Evolutionary conservation across 2,113 vertebrate species (phyloP).

Genomic region (Syrmaticus mikado): DNA sequence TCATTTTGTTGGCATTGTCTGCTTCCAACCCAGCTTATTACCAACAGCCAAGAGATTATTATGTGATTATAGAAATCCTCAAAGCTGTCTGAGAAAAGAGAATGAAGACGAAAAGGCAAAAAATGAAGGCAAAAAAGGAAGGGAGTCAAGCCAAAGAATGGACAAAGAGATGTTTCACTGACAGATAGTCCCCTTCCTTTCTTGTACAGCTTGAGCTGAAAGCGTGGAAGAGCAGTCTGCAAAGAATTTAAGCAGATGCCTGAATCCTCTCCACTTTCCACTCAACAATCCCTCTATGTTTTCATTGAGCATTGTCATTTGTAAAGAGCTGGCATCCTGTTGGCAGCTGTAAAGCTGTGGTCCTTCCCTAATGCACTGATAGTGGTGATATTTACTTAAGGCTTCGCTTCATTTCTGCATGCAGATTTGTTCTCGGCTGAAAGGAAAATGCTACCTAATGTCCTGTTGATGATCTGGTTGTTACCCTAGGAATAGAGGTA

Average conservation of each 20-base stretch:
- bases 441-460: neutral
- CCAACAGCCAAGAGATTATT: neutral
- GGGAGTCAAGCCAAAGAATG: neutral
- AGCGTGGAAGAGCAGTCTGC: neutral
- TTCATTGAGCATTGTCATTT: neutral
- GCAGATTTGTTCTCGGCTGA: neutral
- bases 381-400: neutral
- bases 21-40: neutral
- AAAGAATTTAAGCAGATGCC: neutral
- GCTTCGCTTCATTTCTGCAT: neutral
- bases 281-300: neutral
- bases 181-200: neutral
- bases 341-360: neutral
- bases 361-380: neutral
- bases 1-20: rapidly evolving
- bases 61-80: neutral
- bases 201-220: neutral
- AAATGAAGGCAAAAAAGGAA: neutral
- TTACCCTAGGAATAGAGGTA: neutral
- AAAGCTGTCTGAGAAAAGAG: neutral
- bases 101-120: neutral
- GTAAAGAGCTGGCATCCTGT: rapidly evolving
- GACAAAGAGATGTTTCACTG: neutral
- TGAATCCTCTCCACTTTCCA: neutral
- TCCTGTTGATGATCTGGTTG: rapidly evolving